Evolutionary conservation across 2,888 invertebrate species (phyloP), one percentile per base, ranked within the genome.

Genomic region (Brenthis ino): DNA sequence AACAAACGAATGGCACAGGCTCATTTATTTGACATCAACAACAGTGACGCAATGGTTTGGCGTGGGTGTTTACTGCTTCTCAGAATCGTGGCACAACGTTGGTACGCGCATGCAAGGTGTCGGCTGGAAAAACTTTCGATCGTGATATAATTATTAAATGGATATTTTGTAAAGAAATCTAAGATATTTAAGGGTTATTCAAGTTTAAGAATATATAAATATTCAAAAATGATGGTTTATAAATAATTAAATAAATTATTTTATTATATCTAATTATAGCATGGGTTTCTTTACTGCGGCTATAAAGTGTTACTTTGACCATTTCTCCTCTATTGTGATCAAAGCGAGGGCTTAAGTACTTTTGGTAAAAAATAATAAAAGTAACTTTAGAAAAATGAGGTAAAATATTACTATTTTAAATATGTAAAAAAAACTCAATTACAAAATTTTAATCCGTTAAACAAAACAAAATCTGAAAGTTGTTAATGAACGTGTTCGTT

Each of bases 401-500:
- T 8, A 43, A 43, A 43, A 11, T 8, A 43, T 8, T 8, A 43
- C 28, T 28, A 28, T 4, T 28, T 28, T 28, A 28, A 28, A 28
- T 28, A 28, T 4, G 0, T 16, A 16, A 37, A 50, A 57, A 56
- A 65, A 53, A 43, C 12, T n/a, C 24, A 37, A 20, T 16, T 37
- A 60, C 3, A 50, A 11, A 69, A 57, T 67, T 71, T 69, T 67
- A 69, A 69, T 69, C 64, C 64, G 54, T 67, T 65, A 64, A 71
- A 70, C 61, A 74, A 63, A 65, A 66, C n/a, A 54, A 56, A 57
- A 55, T 51, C 53, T 51, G 69, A 73, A 77, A 77, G 72, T 81
- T 77, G 76, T 75, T 80, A 81, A 81, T 78, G 77, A 80, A 77
- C 75, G 61, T 48, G 67, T 61, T 56, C 50, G 33, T 70, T 68